Evolutionary conservation across 2,113 vertebrate species (phyloP), one percentile per base, ranked within the genome.

Genomic region (Herpetotheres cachinnans): DNA sequence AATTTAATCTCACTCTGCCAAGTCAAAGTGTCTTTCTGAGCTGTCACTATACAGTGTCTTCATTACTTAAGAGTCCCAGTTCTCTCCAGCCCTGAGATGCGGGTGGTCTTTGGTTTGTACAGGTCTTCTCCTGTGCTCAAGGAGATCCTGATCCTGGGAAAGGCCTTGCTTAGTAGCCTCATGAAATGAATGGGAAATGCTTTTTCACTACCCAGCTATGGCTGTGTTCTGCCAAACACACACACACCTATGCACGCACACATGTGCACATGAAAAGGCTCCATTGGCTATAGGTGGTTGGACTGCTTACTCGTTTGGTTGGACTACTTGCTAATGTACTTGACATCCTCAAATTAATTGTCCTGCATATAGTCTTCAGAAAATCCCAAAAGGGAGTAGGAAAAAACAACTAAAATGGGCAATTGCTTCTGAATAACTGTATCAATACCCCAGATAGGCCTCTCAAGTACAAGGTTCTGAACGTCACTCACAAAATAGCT

Each of bases 231-330:
- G 19, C 16, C 34, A 30, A 46, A 69, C 13, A 22, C 30, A 62
- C 0, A 0, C 14, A 47, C 4, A 30, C 0, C 0, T 16, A 21
- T 19, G 12, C 42, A 38, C 1, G 3, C 14, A 27, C 29, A 30
- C 32, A 42, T 0, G 0, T 1, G 2, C 12, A 16, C 9, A 38
- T 0, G 3, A 11, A 89, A 76, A 72, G 4, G 8, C 52, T 61
- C 20, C 24, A 36, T 8, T 66, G 4, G 30, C 40, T 65, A 10
- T 12, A 82, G 18, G 38, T 59, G 25, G 32, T 1, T 77, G 40
- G 17, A 34, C 20, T 47, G 58, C 21, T 55, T 36, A 82, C 16
- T 61, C 29, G 12, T 42, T 86, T 89, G 65, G 7, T 6, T 83
- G 52, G 40, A 54, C 54, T 49, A 74, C 27, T 59, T 77, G 40